These are phyloP conservation scores for Dinothrombium tinctorium DNA, from an alignment of 1,140 invertebrate species.

Conservation along the genomic window DNA sequence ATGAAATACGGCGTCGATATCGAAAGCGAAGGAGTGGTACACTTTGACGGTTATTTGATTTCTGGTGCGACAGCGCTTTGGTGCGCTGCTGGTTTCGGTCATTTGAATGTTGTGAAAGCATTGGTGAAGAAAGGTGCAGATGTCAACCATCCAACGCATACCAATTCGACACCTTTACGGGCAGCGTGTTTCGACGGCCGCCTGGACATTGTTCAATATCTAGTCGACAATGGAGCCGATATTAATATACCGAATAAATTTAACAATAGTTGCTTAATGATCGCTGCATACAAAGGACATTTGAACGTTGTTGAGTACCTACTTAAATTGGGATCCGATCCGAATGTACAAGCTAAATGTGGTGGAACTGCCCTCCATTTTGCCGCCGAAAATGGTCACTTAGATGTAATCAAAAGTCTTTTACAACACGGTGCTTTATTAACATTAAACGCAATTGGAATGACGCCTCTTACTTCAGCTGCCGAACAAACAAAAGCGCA, in stretches of 20 bases:
- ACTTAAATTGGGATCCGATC: slow-evolving; percentile 64
- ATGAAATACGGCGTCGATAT: no score
- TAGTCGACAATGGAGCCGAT: slow-evolving; percentile 55
- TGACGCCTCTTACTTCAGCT: slow-evolving; percentile 76
- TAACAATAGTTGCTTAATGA: slow-evolving; percentile 88
- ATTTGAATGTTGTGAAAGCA: slow-evolving; percentile 42
- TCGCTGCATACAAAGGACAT: slow-evolving; percentile 83
- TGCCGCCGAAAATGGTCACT: slow-evolving; percentile 75
- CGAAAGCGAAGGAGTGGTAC: no score
- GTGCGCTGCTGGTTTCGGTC: slow-evolving; percentile 64
- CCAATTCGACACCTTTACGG: slow-evolving; percentile 64
- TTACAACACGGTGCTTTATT: no score
- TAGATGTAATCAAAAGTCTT: no score
- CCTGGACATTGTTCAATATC: slow-evolving; percentile 20
- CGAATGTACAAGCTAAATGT: no score
- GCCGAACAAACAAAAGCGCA: no score
- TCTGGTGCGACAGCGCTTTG: slow-evolving; percentile 79
- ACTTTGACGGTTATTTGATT: slow-evolving; percentile 85
- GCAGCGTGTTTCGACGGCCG: slow-evolving; percentile 89
- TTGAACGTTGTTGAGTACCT: slow-evolving; percentile 61
- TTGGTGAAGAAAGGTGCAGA: slow-evolving; percentile 58
- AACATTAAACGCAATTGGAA: no score
- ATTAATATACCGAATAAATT: slow-evolving; percentile 71
- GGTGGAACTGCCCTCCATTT: slow-evolving; percentile 78
- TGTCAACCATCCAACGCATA: slow-evolving; percentile 67